phyloP scores from a whole-genome alignment of 2,797 vertebrate genomes.

The Lacerta agilis region DNA sequence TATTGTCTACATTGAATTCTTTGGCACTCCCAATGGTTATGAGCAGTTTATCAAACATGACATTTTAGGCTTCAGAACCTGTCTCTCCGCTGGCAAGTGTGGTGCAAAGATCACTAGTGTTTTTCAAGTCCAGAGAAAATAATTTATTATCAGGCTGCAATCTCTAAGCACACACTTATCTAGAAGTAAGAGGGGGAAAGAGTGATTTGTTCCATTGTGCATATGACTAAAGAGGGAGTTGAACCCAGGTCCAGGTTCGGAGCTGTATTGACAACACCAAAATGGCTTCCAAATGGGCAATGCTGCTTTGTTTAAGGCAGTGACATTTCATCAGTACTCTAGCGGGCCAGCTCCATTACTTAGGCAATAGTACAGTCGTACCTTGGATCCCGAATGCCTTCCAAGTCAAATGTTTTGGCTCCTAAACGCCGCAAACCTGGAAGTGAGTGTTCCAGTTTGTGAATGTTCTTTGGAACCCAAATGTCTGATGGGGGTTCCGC shows the following conservation, averaged over 20 bases:
- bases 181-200: neutral
- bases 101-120: too few relatives aligned
- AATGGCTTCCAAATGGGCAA: neutral
- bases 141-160: too few relatives aligned
- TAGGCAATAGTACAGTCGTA: neutral
- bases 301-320: neutral
- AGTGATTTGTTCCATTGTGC: neutral
- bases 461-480: too few relatives aligned
- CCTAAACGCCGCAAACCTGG: too few relatives aligned
- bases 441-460: too few relatives aligned
- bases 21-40: neutral
- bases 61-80: neutral
- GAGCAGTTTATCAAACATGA: neutral
- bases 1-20: neutral
- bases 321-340: neutral
- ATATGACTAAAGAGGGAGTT: neutral
- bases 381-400: neutral
- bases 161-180: too few relatives aligned
- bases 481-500: too few relatives aligned
- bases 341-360: neutral
- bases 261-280: neutral
- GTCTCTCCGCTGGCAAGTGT: too few relatives aligned
- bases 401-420: too few relatives aligned
- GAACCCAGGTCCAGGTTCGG: neutral
- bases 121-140: neutral